phyloP scores from a whole-genome alignment of 2,113 vertebrate genomes.

The Felis catus region DNA sequence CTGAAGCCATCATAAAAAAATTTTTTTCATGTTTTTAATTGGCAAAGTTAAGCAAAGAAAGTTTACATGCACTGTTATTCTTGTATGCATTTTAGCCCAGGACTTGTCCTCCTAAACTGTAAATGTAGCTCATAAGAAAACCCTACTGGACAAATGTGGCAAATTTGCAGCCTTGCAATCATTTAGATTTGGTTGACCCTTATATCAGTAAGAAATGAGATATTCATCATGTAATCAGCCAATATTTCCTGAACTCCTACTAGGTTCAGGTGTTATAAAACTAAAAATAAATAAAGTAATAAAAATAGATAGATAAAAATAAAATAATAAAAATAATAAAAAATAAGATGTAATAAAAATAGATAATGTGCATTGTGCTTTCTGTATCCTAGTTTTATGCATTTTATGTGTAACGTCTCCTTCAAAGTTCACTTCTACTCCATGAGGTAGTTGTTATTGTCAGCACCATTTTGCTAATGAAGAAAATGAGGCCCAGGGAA shows the following conservation, averaged over 20 bases:
- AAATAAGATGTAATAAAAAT: not conserved
- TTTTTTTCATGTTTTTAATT: not conserved
- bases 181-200: not conserved
- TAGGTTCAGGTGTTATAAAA: not conserved
- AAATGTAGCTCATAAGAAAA: not conserved
- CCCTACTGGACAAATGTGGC: not conserved
- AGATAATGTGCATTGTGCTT: not conserved
- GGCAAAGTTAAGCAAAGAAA: not conserved
- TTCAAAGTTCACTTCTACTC: not conserved
- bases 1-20: not conserved
- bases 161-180: not conserved
- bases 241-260: not conserved
- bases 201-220: not conserved
- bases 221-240: not conserved
- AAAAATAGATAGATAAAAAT: not conserved
- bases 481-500: not conserved
- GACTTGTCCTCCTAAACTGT: not conserved
- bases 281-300: not conserved
- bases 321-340: too few relatives aligned
- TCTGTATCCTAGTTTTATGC: not conserved
- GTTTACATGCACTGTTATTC: not conserved
- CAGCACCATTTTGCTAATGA: not conserved
- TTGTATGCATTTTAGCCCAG: not conserved
- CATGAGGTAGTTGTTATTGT: not conserved
- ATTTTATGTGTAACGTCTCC: not conserved